These are phyloP conservation scores for Drosophila koepferae DNA, from an alignment of 2,888 invertebrate genomes.

Conservation along the genomic window DNA sequence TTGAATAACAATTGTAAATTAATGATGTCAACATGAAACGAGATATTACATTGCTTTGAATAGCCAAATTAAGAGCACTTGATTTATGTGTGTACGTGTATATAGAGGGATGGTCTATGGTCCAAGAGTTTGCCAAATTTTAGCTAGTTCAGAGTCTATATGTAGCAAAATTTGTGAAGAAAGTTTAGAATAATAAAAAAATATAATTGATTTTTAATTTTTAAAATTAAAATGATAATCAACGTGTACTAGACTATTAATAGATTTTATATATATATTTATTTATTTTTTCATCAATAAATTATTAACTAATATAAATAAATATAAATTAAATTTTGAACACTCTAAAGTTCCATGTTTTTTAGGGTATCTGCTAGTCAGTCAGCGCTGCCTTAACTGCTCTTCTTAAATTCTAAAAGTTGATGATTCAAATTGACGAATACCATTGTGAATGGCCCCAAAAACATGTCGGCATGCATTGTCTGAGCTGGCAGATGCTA, in stretches of 20 bases:
- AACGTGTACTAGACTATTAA: too few relatives aligned
- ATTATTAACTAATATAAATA: neutral
- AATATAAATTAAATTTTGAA: neutral
- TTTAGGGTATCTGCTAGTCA: neutral
- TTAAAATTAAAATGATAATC: too few relatives aligned
- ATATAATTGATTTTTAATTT: too few relatives aligned
- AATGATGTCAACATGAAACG: conserved; percentile 16
- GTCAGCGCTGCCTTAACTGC: neutral
- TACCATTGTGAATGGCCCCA: neutral
- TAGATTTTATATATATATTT: too few relatives aligned
- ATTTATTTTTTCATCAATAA: too few relatives aligned
- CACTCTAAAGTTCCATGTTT: neutral
- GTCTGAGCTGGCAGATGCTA: conserved; percentile 17
- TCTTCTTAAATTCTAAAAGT: neutral
- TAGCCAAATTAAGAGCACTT: neutral
- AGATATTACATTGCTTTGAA: conserved; percentile 1
- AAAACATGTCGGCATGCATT: conserved; percentile 10
- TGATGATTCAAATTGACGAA: conserved; percentile 10
- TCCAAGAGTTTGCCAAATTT: neutral
- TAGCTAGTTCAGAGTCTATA: neutral
- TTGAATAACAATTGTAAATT: conserved; percentile 13
- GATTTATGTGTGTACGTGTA: neutral
- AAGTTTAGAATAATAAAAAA: too few relatives aligned
- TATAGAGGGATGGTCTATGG: neutral
- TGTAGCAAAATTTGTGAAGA: neutral